phyloP scores from a whole-genome alignment of 2,888 invertebrate species.

The Cinara cedri region DNA sequence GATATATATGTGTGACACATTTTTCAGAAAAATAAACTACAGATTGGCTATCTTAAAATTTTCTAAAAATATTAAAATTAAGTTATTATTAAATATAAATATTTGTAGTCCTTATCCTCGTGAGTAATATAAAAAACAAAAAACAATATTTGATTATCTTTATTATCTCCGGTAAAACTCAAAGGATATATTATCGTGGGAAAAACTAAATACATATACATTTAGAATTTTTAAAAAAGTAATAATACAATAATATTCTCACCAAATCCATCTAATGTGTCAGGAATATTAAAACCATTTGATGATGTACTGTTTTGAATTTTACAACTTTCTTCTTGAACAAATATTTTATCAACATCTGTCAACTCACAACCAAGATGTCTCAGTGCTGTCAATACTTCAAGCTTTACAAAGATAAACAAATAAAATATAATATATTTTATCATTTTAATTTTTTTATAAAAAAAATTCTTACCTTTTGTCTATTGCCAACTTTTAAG shows the following conservation, averaged over 20 bases:
- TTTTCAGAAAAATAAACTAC: too few species aligned
- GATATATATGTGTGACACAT: too few species aligned
- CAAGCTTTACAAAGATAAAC: constrained; percentile 21
- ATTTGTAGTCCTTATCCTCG: too few species aligned
- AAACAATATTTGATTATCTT: too few species aligned
- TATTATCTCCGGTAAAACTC: too few species aligned
- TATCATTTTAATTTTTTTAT: not conserved
- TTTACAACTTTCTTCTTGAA: constrained; percentile 30
- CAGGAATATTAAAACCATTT: constrained; percentile 39
- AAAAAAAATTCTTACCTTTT: constrained; percentile 11
- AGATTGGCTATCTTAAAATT: too few species aligned
- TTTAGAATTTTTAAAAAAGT: too few species aligned
- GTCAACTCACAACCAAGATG: constrained; percentile 46
- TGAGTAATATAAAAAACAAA: too few species aligned
- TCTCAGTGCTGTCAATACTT: constrained; percentile 44
- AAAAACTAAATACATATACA: too few species aligned
- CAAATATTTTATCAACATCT: constrained; percentile 36
- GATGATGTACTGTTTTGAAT: not conserved
- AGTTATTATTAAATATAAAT: too few species aligned
- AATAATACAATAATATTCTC: not conserved
- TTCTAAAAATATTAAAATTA: too few species aligned
- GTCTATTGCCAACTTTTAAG: constrained; percentile 26
- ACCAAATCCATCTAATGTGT: constrained; percentile 37
- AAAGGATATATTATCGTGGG: too few species aligned
- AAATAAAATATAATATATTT: not conserved